These are phyloP conservation scores for Drosophila orena DNA, from an alignment of 1,140 invertebrate species.

Conservation along the genomic window DNA sequence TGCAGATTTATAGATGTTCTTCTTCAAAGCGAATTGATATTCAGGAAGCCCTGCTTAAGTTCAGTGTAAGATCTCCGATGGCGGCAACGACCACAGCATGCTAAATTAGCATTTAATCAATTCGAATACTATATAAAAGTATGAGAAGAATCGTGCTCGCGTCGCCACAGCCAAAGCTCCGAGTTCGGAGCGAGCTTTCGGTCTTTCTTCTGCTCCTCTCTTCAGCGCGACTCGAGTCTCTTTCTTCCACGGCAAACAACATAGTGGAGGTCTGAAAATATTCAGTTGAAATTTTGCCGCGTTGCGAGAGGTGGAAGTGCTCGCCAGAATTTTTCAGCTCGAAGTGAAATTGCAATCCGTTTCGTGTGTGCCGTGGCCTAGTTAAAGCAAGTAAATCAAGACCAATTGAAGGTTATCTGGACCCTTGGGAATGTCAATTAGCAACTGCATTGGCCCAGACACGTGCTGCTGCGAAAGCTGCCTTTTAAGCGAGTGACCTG, in stretches of 20 bases:
- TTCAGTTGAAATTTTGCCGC: constrained; percentile 39
- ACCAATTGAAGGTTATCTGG: constrained; percentile 50
- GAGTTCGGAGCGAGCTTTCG: constrained; percentile 23
- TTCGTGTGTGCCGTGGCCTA: background rate
- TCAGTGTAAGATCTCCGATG: constrained; percentile 40
- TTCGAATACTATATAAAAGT: constrained; percentile 51
- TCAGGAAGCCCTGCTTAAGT: constrained; percentile 8
- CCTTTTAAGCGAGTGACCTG: background rate
- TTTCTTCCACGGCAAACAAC: constrained; percentile 3
- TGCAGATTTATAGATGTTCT: background rate
- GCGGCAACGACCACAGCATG: constrained; percentile 53
- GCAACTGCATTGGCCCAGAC: constrained; percentile 2
- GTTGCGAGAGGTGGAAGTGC: constrained; percentile 39
- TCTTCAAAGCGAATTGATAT: constrained; percentile 3
- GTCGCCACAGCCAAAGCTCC: constrained; percentile 22
- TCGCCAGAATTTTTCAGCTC: constrained; percentile 23
- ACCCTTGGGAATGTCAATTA: constrained; percentile 12
- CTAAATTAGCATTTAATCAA: constrained; percentile 75
- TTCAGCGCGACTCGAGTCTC: constrained; percentile 5
- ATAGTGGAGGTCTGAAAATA: constrained; percentile 13
- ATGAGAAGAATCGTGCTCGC: constrained; percentile 13
- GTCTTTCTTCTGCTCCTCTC: constrained; percentile 28
- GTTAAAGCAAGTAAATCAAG: constrained; percentile 51
- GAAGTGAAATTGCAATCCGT: constrained; percentile 27
- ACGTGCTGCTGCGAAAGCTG: constrained; percentile 27